Evolutionary conservation across 2,797 vertebrate species (phyloP).

Genomic region (Erpetoichthys calabaricus): DNA sequence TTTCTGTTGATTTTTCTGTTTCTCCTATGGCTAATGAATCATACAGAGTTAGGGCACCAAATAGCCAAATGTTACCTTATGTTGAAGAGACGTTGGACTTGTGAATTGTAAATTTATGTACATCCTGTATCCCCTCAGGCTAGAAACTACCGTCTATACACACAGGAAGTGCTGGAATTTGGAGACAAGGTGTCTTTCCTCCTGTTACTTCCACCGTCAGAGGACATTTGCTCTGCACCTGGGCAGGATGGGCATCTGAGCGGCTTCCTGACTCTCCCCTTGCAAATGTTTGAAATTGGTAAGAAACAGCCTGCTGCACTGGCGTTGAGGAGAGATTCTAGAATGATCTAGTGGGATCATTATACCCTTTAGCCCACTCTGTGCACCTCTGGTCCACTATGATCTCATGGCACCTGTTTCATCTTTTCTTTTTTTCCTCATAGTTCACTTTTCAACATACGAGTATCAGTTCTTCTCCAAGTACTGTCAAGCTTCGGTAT

Average conservation of each 20-base stretch:
- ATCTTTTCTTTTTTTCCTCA: not conserved
- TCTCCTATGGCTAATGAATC: too few relatives aligned
- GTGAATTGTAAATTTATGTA: not conserved
- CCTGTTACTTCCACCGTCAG: constrained; percentile 53
- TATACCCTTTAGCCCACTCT: not conserved
- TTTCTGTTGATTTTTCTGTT: too few relatives aligned
- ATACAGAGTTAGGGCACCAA: too few relatives aligned
- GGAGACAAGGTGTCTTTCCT: constrained; percentile 50
- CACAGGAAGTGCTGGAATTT: constrained; percentile 51
- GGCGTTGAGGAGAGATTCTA: not conserved
- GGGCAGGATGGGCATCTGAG: constrained; percentile 36
- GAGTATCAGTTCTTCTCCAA: constrained; percentile 46
- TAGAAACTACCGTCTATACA: constrained; percentile 52
- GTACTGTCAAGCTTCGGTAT: constrained; percentile 55
- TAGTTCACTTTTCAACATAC: constrained; percentile 56
- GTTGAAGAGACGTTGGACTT: too few relatives aligned
- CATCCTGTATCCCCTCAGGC: constrained; percentile 29
- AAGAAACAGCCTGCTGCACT: constrained; percentile 5
- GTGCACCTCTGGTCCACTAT: not conserved
- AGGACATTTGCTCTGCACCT: constrained; percentile 48
- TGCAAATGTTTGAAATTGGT: constrained; percentile 62
- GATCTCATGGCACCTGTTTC: not conserved
- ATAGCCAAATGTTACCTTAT: too few relatives aligned
- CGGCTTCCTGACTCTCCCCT: constrained; percentile 44
- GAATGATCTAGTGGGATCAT: not conserved